Evolutionary conservation across 2,113 vertebrate species (phyloP).

Genomic region (Ciconia boyciana): DNA sequence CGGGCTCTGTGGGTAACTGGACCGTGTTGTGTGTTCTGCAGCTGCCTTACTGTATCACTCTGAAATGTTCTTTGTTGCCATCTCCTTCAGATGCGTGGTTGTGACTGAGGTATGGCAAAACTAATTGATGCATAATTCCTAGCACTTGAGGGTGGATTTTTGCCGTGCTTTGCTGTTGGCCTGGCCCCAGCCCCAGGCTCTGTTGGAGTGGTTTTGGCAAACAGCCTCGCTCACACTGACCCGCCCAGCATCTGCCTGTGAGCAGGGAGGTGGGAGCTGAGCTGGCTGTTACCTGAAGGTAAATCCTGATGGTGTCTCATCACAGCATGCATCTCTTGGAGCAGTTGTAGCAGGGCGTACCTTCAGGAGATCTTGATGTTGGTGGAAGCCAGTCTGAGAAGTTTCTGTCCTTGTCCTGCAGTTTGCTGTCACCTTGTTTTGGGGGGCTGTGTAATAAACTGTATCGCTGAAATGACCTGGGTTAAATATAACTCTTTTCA

Average conservation of each 20-base stretch:
- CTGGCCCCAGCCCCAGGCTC: not conserved
- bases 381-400: not conserved
- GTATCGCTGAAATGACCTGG: not conserved
- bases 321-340: not conserved
- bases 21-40: fast-evolving
- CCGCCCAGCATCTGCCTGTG: not conserved
- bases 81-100: not conserved
- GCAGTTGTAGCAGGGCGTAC: not conserved
- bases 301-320: not conserved
- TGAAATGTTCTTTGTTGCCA: not conserved
- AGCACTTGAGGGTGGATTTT: not conserved
- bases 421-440: not conserved
- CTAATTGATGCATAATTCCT: not conserved
- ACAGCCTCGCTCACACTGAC: not conserved
- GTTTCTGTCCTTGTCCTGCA: not conserved
- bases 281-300: not conserved
- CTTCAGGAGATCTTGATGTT: not conserved
- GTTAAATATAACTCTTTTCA: not conserved
- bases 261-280: not conserved
- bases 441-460: not conserved
- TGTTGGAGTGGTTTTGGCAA: not conserved
- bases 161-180: not conserved
- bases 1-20: not conserved
- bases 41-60: not conserved
- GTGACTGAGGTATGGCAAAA: not conserved